Evolutionary conservation across 92 coral and sea anemone species (phyloP).

Genomic region (Nematostella vectensis): DNA sequence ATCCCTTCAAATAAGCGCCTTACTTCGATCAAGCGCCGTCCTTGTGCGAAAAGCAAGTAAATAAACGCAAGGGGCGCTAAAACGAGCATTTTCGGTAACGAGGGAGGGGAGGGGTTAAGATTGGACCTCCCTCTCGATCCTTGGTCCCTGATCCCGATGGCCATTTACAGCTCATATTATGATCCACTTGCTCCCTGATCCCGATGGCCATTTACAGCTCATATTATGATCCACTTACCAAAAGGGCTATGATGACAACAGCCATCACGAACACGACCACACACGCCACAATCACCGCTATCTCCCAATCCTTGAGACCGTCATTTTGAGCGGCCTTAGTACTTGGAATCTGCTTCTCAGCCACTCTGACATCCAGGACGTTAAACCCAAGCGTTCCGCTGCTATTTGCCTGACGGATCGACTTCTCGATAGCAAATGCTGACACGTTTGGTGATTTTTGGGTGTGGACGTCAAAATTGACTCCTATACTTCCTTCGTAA

Average conservation of each 20-base stretch:
- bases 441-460: background rate
- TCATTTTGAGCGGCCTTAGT: background rate
- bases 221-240: no score
- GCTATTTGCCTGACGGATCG: background rate
- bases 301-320: constrained; percentile 21
- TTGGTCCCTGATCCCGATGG: no score
- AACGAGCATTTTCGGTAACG: no score
- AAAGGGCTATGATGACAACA: constrained; percentile 11
- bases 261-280: constrained; percentile 5
- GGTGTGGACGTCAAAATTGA: background rate
- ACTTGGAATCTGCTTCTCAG: background rate
- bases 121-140: no score
- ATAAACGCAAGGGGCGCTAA: no score
- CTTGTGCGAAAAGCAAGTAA: no score
- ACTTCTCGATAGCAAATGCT: background rate
- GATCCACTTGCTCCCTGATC: no score
- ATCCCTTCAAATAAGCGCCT: no score
- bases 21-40: no score
- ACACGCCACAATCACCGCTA: constrained; percentile 16
- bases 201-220: no score
- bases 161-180: no score
- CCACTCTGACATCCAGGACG: background rate
- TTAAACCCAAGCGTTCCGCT: constrained; percentile 1
- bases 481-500: background rate
- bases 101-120: no score